A percentile compares a stretch with the other conserved stretches of the same genome.
Evolutionary conservation across 2,888 invertebrate genomes (phyloP).

Genomic region (Acleris literana): DNA sequence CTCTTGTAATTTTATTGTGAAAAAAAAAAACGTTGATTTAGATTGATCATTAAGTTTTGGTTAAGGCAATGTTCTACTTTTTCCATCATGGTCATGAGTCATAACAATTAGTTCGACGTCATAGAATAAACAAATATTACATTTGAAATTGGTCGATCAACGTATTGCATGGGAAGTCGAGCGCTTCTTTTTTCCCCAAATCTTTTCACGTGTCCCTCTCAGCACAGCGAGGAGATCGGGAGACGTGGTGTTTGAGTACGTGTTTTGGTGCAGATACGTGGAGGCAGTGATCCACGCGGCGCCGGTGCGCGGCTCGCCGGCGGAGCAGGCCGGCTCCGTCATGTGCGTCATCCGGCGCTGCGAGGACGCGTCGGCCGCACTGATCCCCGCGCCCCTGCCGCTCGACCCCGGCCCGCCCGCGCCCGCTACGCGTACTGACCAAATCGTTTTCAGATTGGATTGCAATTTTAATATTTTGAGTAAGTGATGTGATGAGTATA

Average conservation of each 20-base stretch:
- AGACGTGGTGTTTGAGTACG: slow-evolving; percentile 37
- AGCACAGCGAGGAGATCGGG: too few relatives aligned
- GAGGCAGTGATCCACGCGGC: slow-evolving; percentile 87
- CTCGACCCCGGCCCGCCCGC: slow-evolving; percentile 80
- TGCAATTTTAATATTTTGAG: slow-evolving; percentile 92
- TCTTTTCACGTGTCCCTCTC: too few relatives aligned
- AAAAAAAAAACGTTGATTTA: too few relatives aligned
- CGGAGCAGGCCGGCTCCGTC: slow-evolving; percentile 84
- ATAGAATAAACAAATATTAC: too few relatives aligned
- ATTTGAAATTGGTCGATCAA: too few relatives aligned
- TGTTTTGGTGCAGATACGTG: slow-evolving; percentile 85
- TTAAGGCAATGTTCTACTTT: too few relatives aligned
- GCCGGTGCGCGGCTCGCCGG: slow-evolving; percentile 83
- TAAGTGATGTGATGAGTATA: slow-evolving; percentile 48
- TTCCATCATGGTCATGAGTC: too few relatives aligned
- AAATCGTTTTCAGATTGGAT: slow-evolving; percentile 96
- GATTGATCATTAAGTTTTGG: too few relatives aligned
- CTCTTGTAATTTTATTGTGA: too few relatives aligned
- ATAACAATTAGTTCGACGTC: too few relatives aligned
- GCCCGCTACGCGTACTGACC: slow-evolving; percentile 90
- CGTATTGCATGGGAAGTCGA: too few relatives aligned
- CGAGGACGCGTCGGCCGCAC: slow-evolving; percentile 84
- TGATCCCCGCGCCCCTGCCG: slow-evolving; percentile 63
- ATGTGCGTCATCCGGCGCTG: slow-evolving; percentile 85
- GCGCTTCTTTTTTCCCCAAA: too few relatives aligned